phyloP scores from a whole-genome alignment of 2,888 invertebrate genomes.

The Caenorhabditis panamensis region DNA sequence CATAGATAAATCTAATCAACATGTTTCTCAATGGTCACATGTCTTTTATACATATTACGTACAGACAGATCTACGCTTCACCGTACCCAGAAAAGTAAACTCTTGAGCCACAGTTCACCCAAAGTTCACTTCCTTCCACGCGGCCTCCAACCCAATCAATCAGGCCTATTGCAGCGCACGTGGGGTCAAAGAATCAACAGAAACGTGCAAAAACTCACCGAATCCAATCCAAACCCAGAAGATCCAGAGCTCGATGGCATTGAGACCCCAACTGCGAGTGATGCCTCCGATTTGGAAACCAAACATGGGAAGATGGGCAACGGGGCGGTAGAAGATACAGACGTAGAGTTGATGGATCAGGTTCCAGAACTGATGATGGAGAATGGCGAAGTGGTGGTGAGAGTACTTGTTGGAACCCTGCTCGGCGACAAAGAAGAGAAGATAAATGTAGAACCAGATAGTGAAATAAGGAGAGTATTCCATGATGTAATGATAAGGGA shows the following conservation, averaged over 20 bases:
- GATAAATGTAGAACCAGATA: slow-evolving; percentile 49
- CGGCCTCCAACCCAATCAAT: background rate
- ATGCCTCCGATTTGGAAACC: slow-evolving; percentile 54
- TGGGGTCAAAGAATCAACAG: slow-evolving; percentile 6
- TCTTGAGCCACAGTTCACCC: background rate
- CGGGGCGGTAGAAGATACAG: slow-evolving; percentile 46
- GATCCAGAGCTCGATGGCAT: slow-evolving; percentile 52
- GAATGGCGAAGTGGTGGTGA: slow-evolving; percentile 32
- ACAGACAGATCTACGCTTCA: no score
- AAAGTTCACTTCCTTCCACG: background rate
- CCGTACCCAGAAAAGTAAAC: background rate
- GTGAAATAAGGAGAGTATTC: slow-evolving; percentile 49
- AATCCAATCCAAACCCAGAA: slow-evolving; percentile 50
- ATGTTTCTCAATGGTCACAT: no score
- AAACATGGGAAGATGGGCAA: slow-evolving; percentile 55
- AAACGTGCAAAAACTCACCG: slow-evolving; percentile 23
- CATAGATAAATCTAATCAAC: background rate
- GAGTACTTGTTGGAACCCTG: slow-evolving; percentile 31
- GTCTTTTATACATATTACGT: no score
- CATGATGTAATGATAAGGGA: slow-evolving; percentile 45
- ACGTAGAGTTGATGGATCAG: slow-evolving; percentile 46
- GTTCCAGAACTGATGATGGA: slow-evolving; percentile 52
- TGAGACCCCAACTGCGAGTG: slow-evolving; percentile 31
- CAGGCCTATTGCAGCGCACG: background rate
- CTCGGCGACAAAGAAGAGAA: slow-evolving; percentile 36